Conservation (phyloP, 1,140 invertebrate genomes). For the Schlechtendalia chinensis region DNA sequence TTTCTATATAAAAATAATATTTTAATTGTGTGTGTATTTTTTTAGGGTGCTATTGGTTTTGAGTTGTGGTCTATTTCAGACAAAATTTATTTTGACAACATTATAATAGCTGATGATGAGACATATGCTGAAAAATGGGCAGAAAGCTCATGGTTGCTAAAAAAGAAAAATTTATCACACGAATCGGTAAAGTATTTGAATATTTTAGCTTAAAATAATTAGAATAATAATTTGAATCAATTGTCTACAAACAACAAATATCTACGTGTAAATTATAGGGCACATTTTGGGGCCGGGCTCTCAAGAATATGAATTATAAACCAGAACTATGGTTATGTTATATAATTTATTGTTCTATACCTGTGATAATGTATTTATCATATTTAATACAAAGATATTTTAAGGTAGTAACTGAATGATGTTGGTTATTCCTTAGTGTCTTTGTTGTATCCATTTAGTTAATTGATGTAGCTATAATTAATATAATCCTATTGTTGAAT, state of each 20-base stretch:
- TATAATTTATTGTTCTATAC: constrained; percentile 72
- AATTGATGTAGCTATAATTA: neutral
- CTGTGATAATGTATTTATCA: constrained; percentile 68
- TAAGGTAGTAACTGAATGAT: constrained; percentile 62
- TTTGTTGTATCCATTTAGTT: neutral
- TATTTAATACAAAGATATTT: constrained; percentile 66
- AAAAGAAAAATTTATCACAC: constrained; percentile 73
- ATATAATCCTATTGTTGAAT: neutral
- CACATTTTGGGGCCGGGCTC: constrained; percentile 69
- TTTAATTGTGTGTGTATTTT: neutral
- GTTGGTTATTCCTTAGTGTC: neutral
- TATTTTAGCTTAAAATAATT: neutral
- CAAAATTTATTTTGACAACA: constrained; percentile 91
- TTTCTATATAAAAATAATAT: neutral
- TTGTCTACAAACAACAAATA: constrained; percentile 1
- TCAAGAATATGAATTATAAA: constrained; percentile 72
- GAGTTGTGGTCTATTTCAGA: constrained; percentile 98
- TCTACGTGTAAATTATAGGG: constrained; percentile 57
- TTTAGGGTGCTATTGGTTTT: constrained; percentile 85
- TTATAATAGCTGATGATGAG: constrained; percentile 85
- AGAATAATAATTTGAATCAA: neutral
- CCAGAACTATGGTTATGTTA: constrained; percentile 77
- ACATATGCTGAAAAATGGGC: constrained; percentile 79
- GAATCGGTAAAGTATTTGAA: constrained; percentile 68
- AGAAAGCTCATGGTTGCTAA: constrained; percentile 79